phyloP scores from a whole-genome alignment of 2,888 invertebrate genomes.

The Gonocerus acuteangulatus region DNA sequence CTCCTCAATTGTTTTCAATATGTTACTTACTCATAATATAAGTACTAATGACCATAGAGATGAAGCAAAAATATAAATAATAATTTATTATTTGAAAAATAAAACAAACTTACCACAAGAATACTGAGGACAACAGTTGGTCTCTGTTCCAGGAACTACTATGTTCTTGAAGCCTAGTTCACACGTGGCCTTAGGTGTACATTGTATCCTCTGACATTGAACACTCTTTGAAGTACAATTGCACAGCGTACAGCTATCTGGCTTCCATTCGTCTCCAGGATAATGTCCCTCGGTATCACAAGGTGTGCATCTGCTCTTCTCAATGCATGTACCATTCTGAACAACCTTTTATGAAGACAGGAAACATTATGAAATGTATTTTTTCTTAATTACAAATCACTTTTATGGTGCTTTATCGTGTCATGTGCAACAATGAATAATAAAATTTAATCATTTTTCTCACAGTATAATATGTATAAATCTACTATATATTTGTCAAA shows the following conservation, averaged over 20 bases:
- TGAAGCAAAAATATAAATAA: neutral
- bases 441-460: too few relatives aligned
- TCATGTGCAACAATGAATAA: too few relatives aligned
- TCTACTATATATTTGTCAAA: too few relatives aligned
- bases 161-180: conserved; percentile 52
- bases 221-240: conserved; percentile 53
- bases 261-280: conserved; percentile 60
- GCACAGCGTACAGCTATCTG: conserved; percentile 66
- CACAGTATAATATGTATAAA: too few relatives aligned
- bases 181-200: conserved; percentile 47
- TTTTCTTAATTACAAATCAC: too few relatives aligned
- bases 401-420: too few relatives aligned
- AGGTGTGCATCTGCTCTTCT: conserved; percentile 56
- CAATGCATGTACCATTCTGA: conserved; percentile 64
- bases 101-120: conserved; percentile 59
- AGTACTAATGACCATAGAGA: too few relatives aligned
- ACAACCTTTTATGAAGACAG: conserved; percentile 48
- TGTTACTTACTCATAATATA: too few relatives aligned
- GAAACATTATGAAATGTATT: too few relatives aligned
- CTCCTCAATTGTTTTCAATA: too few relatives aligned
- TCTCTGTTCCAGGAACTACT: conserved; percentile 49
- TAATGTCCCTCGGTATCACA: conserved; percentile 68
- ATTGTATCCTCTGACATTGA: conserved; percentile 56
- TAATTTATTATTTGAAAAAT: too few relatives aligned
- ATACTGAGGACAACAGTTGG: conserved; percentile 63